Evolutionary conservation across 2,888 invertebrate genomes (phyloP).

Genomic region (Oxyteleia sp.): DNA sequence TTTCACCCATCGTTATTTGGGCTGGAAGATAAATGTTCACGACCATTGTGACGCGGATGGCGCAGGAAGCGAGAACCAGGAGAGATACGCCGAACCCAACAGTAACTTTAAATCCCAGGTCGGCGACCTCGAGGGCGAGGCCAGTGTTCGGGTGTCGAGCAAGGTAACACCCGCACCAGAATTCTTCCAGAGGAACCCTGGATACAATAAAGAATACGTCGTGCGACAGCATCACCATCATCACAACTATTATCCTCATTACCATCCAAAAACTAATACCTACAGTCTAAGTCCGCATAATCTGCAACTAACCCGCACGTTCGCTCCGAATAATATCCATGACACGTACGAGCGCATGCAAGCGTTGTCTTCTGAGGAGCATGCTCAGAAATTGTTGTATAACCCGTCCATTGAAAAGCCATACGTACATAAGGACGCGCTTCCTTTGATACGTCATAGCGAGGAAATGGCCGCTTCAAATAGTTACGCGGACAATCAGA

Average conservation of each 20-base stretch:
- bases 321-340: constrained; percentile 74
- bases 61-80: constrained; percentile 89
- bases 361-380: constrained; percentile 70
- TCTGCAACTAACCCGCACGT: constrained; percentile 74
- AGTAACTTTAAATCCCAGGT: constrained; percentile 83
- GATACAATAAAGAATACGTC: constrained; percentile 77
- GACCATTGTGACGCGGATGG: constrained; percentile 92
- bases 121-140: constrained; percentile 80
- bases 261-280: constrained; percentile 74
- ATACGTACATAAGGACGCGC: constrained; percentile 43
- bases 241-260: constrained; percentile 68
- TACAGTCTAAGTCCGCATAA: constrained; percentile 56
- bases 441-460: constrained; percentile 47
- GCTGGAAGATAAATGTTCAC: constrained; percentile 97
- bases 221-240: constrained; percentile 78
- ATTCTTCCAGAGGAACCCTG: constrained; percentile 82
- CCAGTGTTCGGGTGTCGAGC: constrained; percentile 82
- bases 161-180: constrained; percentile 86
- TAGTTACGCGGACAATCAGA: constrained; percentile 55
- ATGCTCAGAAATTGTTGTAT: constrained; percentile 57
- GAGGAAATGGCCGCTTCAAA: constrained; percentile 53
- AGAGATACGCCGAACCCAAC: constrained; percentile 88
- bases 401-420: constrained; percentile 57
- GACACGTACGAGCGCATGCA: constrained; percentile 79
- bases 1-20: constrained; percentile 96